Base-by-base conservation (phyloP, 2,113 vertebrate species). In the Cinclus mexicanus region DNA sequence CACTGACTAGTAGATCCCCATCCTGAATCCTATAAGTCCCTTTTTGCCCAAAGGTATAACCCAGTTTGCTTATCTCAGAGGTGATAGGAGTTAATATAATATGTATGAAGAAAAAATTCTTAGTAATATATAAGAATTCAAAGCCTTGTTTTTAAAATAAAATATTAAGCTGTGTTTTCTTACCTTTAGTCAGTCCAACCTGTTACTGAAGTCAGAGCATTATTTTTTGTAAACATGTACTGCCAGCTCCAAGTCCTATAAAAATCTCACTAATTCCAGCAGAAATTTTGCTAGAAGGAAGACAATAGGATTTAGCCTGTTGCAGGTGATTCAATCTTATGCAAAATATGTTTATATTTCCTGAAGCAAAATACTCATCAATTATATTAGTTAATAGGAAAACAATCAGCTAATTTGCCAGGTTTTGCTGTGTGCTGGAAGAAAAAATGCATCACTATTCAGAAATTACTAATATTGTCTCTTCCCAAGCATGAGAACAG, bases 331-430 rank as follows among this genome's bases (percentile, higher is more conserved):
- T 94, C 35, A 79, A 4, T 74, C 26, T 84, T 60, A 60, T 84
- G 74, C 49, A 93, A 91, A 83, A 71, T 8, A 59, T 93, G 78
- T 95, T 94, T 89, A 31, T 83, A 68, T 87, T 93, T 94, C 83
- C 77, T 22, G 5, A 90, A 94, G 24, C 29, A 90, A 94, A 95
- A 95, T 92, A 60, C 39, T 86, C 65, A 86, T 75, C 83, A 50
- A 9, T 68, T 44, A 12, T 59, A 69, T 46, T 46, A 61, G 25
- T 71, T 90, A 95, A 91, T 24, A 71, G 42, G 61, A 82, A 92
- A 94, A 86, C 29, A 91, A 89, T 65, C 55, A 87, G 7, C 42
- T 83, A 50, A 92, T 95, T 93, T 90, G 31, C 13, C 81, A 80
- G 22, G 28, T 65, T 94, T 71, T 20, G 2, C 26, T 81, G 18